Evolutionary conservation across 2,113 vertebrate genomes (phyloP).

Genomic region (Colaptes auratus): DNA sequence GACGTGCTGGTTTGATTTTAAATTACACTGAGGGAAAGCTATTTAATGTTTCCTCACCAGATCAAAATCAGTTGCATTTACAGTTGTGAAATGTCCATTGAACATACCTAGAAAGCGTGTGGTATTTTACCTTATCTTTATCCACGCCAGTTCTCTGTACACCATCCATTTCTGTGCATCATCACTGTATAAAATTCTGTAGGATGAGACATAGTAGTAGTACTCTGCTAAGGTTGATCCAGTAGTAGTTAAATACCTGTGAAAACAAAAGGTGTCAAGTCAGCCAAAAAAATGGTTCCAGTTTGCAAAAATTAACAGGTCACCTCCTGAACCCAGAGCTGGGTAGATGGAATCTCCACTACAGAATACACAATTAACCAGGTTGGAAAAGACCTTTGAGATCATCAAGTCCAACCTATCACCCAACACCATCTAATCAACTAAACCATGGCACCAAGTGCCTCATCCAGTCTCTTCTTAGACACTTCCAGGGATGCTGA

Average conservation of each 20-base stretch:
- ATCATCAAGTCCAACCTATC: no score
- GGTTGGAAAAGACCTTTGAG: no score
- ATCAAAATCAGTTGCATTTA: neutral
- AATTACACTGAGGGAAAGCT: neutral
- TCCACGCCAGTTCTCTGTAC: constrained; percentile 85
- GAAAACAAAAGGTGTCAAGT: constrained; percentile 9
- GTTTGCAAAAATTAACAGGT: neutral
- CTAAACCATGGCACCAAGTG: no score
- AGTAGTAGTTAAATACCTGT: constrained; percentile 92
- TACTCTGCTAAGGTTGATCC: constrained; percentile 90
- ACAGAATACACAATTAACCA: no score
- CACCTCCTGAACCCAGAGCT: neutral
- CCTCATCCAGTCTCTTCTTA: no score
- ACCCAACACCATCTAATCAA: no score
- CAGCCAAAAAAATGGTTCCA: neutral
- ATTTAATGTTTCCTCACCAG: neutral
- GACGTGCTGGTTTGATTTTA: neutral
- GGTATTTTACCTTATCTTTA: constrained; percentile 88
- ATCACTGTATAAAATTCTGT: constrained; percentile 86
- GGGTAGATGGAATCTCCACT: accelerated
- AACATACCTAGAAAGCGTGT: neutral
- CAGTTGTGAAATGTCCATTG: neutral
- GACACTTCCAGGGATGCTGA: no score
- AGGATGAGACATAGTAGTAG: constrained; percentile 90
- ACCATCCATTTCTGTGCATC: constrained; percentile 86